These are phyloP conservation scores for Andrena bicolor DNA, from an alignment of 2,888 invertebrate genomes.

Conservation along the genomic window DNA sequence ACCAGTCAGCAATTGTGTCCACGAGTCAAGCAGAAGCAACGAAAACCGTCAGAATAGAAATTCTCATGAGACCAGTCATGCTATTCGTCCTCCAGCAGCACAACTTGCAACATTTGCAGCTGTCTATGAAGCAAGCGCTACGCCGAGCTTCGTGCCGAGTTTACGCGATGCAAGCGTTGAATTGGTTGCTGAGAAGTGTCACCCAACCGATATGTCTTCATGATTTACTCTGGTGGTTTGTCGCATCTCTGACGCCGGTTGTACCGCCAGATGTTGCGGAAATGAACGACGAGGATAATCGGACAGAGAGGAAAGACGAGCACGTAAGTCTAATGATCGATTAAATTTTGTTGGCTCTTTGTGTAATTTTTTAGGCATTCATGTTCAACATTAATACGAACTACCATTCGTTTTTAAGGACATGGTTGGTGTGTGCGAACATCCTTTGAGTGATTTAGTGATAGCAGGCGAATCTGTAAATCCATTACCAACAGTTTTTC, in stretches of 20 bases:
- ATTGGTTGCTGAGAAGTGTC: slow-evolving; percentile 97
- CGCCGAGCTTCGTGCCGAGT: slow-evolving; percentile 93
- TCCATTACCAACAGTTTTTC: slow-evolving; percentile 91
- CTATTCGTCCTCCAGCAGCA: slow-evolving; percentile 94
- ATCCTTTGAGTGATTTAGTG: slow-evolving; percentile 92
- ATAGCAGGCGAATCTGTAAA: slow-evolving; percentile 90
- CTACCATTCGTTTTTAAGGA: slow-evolving; percentile 83
- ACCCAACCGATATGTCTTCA: slow-evolving; percentile 96
- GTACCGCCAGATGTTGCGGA: slow-evolving; percentile 82
- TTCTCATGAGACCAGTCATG: slow-evolving; percentile 94
- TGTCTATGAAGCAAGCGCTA: slow-evolving; percentile 95
- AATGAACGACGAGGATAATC: slow-evolving; percentile 86
- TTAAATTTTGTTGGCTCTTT: too few relatives aligned
- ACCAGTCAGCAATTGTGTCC: slow-evolving; percentile 86
- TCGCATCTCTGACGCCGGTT: slow-evolving; percentile 91
- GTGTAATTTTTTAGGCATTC: too few relatives aligned
- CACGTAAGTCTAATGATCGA: slow-evolving; percentile 74
- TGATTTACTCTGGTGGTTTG: slow-evolving; percentile 99
- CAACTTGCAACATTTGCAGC: slow-evolving; percentile 92
- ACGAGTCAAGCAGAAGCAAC: slow-evolving; percentile 84
- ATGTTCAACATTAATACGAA: not conserved
- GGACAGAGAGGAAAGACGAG: slow-evolving; percentile 84
- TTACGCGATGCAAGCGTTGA: slow-evolving; percentile 96
- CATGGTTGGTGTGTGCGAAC: slow-evolving; percentile 88
- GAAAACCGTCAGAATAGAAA: slow-evolving; percentile 86